Evolutionary conservation across 2,888 invertebrate genomes (phyloP).

Genomic region (Phengaris arion): DNA sequence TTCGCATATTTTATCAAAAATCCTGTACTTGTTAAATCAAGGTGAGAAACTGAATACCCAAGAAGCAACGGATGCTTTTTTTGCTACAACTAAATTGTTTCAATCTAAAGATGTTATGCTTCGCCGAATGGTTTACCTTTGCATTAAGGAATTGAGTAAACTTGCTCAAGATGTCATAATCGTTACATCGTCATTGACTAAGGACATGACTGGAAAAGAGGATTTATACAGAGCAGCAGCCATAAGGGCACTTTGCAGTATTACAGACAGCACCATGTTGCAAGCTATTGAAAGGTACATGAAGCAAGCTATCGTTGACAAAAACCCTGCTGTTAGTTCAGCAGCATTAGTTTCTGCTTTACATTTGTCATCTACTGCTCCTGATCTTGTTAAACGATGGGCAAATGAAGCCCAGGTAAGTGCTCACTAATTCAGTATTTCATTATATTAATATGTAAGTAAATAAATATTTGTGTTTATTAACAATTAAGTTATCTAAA

Average conservation of each 20-base stretch:
- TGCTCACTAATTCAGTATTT: background rate
- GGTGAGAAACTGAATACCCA: slow-evolving; percentile 94
- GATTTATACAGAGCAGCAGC: slow-evolving; percentile 95
- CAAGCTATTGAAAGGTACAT: slow-evolving; percentile 99
- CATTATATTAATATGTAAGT: background rate
- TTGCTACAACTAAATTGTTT: slow-evolving; percentile 99
- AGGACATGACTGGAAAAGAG: slow-evolving; percentile 98
- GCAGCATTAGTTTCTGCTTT: slow-evolving; percentile 97
- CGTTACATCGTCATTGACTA: slow-evolving; percentile 97
- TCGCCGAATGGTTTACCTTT: slow-evolving; percentile 96
- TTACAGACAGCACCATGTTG: slow-evolving; percentile 96
- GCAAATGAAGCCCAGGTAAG: slow-evolving; percentile 98
- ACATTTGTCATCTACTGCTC: slow-evolving; percentile 87
- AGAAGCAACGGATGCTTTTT: slow-evolving; percentile 99
- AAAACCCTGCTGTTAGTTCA: slow-evolving; percentile 95
- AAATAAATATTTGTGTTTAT: no score
- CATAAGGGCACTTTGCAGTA: slow-evolving; percentile 97
- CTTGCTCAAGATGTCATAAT: slow-evolving; percentile 99
- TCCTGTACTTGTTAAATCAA: slow-evolving; percentile 97
- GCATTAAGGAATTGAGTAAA: slow-evolving; percentile 95
- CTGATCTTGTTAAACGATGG: slow-evolving; percentile 98
- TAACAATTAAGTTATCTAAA: no score
- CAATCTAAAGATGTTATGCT: slow-evolving; percentile 97
- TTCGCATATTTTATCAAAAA: slow-evolving; percentile 95
- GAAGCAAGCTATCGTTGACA: slow-evolving; percentile 99